phyloP scores from a whole-genome alignment of 1,140 invertebrate genomes.

The Cataglyphis hispanica region DNA sequence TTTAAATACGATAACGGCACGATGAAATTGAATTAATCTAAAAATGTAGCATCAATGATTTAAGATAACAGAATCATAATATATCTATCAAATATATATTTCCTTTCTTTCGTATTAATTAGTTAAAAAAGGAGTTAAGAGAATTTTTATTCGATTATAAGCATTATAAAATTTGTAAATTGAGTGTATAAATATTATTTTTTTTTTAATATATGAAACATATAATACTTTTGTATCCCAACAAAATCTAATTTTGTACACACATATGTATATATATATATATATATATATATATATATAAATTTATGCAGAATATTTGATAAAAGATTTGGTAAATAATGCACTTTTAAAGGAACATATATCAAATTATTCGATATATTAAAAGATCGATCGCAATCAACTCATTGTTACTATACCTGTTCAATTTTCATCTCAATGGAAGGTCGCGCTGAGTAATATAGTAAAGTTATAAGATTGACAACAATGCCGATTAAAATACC shows the following conservation, averaged over 20 bases:
- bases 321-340: slow-evolving; percentile 1
- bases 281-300: background rate
- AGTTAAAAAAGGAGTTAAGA: background rate
- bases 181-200: background rate
- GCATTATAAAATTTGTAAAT: background rate
- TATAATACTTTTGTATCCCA: background rate
- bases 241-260: background rate
- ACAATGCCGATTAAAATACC: slow-evolving; percentile 91
- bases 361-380: slow-evolving; percentile 12
- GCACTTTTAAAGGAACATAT: background rate
- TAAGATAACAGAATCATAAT: background rate
- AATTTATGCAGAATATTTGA: background rate
- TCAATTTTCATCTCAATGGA: slow-evolving; percentile 82
- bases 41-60: background rate
- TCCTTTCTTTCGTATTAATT: background rate
- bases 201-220: background rate
- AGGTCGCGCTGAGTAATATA: slow-evolving; percentile 89
- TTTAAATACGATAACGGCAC: background rate
- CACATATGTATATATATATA: no score
- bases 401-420: slow-evolving; percentile 66
- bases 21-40: slow-evolving; percentile 15
- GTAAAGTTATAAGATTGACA: slow-evolving; percentile 88
- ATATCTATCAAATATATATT: slow-evolving; percentile 2
- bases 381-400: background rate
- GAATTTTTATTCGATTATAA: background rate